These are phyloP conservation scores for Chionis minor DNA, from an alignment of 2,113 vertebrate species.

Conservation along the genomic window DNA sequence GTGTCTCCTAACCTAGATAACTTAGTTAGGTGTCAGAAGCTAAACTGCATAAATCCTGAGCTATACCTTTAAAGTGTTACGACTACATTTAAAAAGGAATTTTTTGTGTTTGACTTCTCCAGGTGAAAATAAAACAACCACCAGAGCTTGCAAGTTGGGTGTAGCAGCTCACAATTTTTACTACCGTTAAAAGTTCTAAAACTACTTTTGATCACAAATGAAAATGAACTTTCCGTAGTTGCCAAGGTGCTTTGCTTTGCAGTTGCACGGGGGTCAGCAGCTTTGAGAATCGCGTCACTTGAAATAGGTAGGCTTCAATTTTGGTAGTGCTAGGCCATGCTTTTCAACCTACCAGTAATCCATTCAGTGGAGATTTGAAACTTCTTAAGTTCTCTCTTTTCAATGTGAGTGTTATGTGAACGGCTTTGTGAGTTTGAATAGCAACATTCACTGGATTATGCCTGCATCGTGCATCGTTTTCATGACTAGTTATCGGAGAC, in stretches of 20 bases:
- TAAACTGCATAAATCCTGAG: not conserved
- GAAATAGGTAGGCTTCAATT: not conserved
- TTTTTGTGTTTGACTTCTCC: not conserved
- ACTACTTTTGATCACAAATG: not conserved
- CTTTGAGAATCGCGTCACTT: not conserved
- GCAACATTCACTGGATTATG: not conserved
- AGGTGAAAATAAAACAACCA: not conserved
- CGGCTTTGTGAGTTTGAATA: not conserved
- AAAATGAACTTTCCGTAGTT: not conserved
- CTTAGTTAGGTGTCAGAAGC: not conserved
- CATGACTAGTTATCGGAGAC: not conserved
- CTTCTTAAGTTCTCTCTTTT: not conserved
- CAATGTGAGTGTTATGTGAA: not conserved
- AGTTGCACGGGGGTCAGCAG: not conserved
- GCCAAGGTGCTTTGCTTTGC: not conserved
- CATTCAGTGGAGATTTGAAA: not conserved
- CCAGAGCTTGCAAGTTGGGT: not conserved
- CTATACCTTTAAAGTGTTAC: not conserved
- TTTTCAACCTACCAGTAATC: not conserved
- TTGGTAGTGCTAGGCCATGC: not conserved
- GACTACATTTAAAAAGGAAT: not conserved
- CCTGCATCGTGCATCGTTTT: accelerated
- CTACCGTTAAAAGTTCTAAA: not conserved
- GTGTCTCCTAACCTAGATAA: not conserved
- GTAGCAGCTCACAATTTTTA: not conserved